A percentile compares a stretch with the other conserved stretches of the same genome.
Conservation (phyloP, 2,888 invertebrate species). For the Dynastes hyllus region DNA sequence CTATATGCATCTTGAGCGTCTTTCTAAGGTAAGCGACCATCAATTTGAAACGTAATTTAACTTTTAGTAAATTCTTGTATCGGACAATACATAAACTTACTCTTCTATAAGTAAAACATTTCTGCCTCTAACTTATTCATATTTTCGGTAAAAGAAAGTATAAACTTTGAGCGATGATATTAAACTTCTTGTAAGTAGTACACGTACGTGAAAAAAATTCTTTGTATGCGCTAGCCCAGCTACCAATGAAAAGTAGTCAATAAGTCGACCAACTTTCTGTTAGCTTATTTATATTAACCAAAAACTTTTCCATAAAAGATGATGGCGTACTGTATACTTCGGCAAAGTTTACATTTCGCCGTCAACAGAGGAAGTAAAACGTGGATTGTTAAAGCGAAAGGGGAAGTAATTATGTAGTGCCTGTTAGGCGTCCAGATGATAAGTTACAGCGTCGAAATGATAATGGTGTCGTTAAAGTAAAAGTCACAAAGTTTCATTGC, state of each 20-base stretch:
- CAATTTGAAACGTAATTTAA: no score
- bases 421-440: conserved; percentile 38
- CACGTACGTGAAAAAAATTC: no score
- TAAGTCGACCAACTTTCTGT: conserved; percentile 40
- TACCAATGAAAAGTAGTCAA: conserved; percentile 57
- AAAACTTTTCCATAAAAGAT: conserved; percentile 38
- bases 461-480: conserved; percentile 29
- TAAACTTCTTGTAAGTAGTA: no score
- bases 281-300: conserved; percentile 42
- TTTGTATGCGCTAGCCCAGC: background rate
- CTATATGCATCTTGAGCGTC: no score
- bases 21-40: no score
- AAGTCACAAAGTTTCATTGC: conserved; percentile 31
- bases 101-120: no score
- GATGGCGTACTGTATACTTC: background rate
- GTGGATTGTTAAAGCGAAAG: conserved; percentile 25
- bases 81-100: no score
- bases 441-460: conserved; percentile 16
- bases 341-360: conserved; percentile 37
- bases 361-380: conserved; percentile 24
- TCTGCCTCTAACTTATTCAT: no score
- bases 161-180: no score
- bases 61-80: no score
- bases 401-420: conserved; percentile 39
- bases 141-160: no score